Conservation (phyloP, 1,140 invertebrate species). For the Ectropis grisescens region DNA sequence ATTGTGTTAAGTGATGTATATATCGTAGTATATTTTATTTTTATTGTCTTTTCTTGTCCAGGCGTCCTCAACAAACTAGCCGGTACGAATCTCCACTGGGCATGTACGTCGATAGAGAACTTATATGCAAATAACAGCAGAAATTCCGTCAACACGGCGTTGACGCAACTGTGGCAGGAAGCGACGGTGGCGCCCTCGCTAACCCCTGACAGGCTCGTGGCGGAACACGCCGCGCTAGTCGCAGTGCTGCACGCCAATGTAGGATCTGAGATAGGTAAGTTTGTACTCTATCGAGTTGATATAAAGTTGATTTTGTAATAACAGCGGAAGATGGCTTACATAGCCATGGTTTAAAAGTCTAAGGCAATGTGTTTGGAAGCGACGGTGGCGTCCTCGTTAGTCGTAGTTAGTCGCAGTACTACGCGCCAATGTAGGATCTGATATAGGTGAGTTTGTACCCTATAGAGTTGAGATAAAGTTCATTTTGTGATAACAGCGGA, state of each 20-base stretch:
- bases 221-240: slow-evolving; percentile 88
- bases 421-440: slow-evolving; percentile 91
- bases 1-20: too few species aligned
- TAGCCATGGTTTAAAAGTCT: too few species aligned
- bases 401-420: slow-evolving; percentile 84
- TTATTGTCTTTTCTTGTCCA: too few species aligned
- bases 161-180: slow-evolving; percentile 79
- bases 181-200: slow-evolving; percentile 74
- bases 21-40: too few species aligned
- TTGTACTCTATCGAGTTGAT: not conserved
- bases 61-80: slow-evolving; percentile 89
- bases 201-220: slow-evolving; percentile 84
- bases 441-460: slow-evolving; percentile 77
- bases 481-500: too few species aligned
- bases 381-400: too few species aligned
- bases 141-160: slow-evolving; percentile 85
- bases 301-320: too few species aligned
- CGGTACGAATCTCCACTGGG: slow-evolving; percentile 89
- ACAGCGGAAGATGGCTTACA: too few species aligned
- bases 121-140: slow-evolving; percentile 83
- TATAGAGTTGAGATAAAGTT: not conserved
- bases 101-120: slow-evolving; percentile 79
- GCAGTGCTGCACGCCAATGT: slow-evolving; percentile 91
- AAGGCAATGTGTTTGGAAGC: too few species aligned
- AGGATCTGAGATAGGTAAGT: slow-evolving; percentile 88